Conservation (phyloP, 2,797 vertebrate genomes). For the Eulemur albifrons region DNA sequence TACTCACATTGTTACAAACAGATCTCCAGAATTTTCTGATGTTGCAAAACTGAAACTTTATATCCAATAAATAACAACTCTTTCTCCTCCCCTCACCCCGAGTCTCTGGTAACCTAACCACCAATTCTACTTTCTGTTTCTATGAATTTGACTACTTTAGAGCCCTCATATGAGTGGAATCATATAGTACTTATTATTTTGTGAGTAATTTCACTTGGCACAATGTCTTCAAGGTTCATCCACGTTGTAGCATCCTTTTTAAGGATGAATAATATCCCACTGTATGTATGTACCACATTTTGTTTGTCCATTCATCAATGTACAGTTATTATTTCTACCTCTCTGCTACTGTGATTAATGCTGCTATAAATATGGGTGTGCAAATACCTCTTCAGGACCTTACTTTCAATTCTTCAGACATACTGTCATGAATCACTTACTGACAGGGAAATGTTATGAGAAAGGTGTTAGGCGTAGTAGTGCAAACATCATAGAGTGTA, state of each 20-base stretch:
- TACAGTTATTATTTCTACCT: background rate
- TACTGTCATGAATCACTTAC: background rate
- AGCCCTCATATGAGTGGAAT: background rate
- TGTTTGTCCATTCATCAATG: background rate
- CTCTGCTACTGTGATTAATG: background rate
- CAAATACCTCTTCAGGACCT: background rate
- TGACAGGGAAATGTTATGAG: background rate
- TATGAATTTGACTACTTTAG: background rate
- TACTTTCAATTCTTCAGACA: background rate
- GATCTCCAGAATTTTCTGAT: background rate
- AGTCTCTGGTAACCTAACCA: background rate
- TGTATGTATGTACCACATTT: background rate
- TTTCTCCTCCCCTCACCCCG: background rate
- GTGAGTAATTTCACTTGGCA: background rate
- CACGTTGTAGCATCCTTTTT: background rate
- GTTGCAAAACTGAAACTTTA: background rate
- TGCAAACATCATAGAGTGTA: background rate
- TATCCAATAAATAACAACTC: background rate
- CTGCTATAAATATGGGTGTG: background rate
- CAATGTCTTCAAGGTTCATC: background rate
- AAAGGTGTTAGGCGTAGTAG: background rate
- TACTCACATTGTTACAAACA: background rate
- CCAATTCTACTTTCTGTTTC: background rate
- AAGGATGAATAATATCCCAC: background rate
- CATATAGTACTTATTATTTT: background rate